Evolutionary conservation across 2,797 vertebrate genomes (phyloP).

Genomic region (Parauchenoglanis ngamensis): DNA sequence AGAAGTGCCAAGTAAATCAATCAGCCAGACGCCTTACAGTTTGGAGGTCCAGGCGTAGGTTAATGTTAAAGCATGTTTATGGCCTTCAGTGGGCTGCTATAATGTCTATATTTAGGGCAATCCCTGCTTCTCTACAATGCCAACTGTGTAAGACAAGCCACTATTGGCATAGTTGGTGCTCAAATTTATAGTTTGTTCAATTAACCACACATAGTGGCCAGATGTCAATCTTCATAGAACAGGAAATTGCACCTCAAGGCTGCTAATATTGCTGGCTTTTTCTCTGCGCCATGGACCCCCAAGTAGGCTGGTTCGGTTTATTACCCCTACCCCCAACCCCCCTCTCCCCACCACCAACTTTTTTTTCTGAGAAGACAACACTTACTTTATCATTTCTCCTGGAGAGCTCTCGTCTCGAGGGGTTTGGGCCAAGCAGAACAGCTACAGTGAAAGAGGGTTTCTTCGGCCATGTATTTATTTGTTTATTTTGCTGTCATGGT

Average conservation of each 20-base stretch:
- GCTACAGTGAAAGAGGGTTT: constrained; percentile 82
- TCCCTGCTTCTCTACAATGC: constrained; percentile 81
- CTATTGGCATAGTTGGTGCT: constrained; percentile 76
- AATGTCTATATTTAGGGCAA: constrained; percentile 85
- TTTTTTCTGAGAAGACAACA: constrained; percentile 75
- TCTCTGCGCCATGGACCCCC: constrained; percentile 74
- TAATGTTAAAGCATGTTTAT: constrained; percentile 80
- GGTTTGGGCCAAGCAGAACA: constrained; percentile 66
- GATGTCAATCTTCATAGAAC: constrained; percentile 83
- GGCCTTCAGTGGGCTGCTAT: constrained; percentile 75
- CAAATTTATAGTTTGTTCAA: constrained; percentile 90
- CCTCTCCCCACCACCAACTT: neutral
- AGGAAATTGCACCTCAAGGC: constrained; percentile 88
- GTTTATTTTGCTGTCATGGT: constrained; percentile 90
- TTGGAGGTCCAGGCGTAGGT: constrained; percentile 70
- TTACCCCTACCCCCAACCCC: neutral
- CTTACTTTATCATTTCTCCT: constrained; percentile 86
- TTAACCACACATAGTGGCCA: constrained; percentile 85
- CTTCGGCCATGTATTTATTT: constrained; percentile 86
- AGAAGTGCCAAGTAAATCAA: constrained; percentile 85
- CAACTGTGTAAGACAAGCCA: constrained; percentile 81
- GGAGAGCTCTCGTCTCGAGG: constrained; percentile 78
- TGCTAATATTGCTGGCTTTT: constrained; percentile 83
- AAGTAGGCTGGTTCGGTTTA: constrained; percentile 63
- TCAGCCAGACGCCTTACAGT: constrained; percentile 80